Conservation (phyloP, 1,140 invertebrate species). For the Drosophila oshimai region DNA sequence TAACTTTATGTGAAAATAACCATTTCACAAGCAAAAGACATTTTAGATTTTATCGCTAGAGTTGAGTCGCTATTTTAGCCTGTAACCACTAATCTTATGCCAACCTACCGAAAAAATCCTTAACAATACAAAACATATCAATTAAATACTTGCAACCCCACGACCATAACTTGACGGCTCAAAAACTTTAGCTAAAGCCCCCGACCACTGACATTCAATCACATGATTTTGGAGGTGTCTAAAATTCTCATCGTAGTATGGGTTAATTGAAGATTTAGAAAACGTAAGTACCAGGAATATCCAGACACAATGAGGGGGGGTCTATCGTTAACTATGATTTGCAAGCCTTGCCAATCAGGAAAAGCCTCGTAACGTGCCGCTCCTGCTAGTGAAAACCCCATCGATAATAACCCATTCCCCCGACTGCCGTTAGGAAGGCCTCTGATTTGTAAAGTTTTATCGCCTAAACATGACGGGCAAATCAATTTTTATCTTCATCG, state of each 20-base stretch:
- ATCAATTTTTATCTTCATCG: constrained; percentile 73
- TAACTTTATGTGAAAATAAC: too few species aligned
- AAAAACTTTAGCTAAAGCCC: constrained; percentile 56
- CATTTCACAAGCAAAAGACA: background rate
- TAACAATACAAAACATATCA: background rate
- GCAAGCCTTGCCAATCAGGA: constrained; percentile 45
- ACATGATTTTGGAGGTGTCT: constrained; percentile 47
- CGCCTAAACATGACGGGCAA: constrained; percentile 66
- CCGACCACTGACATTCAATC: background rate
- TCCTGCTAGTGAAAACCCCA: constrained; percentile 14
- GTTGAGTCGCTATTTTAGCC: too few species aligned
- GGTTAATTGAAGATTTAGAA: too few species aligned
- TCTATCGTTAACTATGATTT: constrained; percentile 69
- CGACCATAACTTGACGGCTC: constrained; percentile 50
- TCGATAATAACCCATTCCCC: constrained; percentile 60
- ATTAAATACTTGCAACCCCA: constrained; percentile 9
- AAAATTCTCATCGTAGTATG: too few species aligned
- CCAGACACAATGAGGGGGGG: too few species aligned
- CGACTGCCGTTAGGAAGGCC: background rate
- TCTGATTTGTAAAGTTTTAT: constrained; percentile 74
- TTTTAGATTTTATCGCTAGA: background rate
- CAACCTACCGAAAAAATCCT: background rate
- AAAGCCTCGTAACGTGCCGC: constrained; percentile 14
- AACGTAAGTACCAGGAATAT: too few species aligned
- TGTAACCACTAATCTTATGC: background rate